Evolutionary conservation across 1,140 invertebrate species (phyloP).

Genomic region (Aphis gossypii): DNA sequence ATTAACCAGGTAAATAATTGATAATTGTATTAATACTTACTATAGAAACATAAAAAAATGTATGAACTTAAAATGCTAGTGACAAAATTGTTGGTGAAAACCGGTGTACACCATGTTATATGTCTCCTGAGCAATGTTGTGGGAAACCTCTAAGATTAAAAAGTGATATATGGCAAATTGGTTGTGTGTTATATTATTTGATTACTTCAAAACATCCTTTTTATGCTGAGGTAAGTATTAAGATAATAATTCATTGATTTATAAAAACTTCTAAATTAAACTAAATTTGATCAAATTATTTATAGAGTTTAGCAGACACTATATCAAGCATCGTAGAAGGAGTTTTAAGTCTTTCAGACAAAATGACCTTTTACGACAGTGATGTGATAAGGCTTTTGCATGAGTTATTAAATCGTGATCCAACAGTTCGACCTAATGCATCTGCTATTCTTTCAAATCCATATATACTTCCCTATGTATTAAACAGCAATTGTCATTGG

Average conservation of each 20-base stretch:
- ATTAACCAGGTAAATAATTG: slow-evolving; percentile 60
- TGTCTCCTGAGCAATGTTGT: slow-evolving; percentile 85
- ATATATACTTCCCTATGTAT: slow-evolving; percentile 55
- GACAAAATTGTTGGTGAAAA: slow-evolving; percentile 34
- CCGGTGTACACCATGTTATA: slow-evolving; percentile 83
- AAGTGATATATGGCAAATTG: slow-evolving; percentile 86
- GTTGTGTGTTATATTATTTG: slow-evolving; percentile 83
- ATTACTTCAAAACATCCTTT: slow-evolving; percentile 71
- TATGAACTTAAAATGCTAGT: not conserved
- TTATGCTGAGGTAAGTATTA: slow-evolving; percentile 63
- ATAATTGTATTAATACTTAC: not conserved
- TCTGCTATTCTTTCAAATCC: slow-evolving; percentile 58
- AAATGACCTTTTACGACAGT: slow-evolving; percentile 46
- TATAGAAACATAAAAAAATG: too few species aligned
- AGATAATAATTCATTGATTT: not conserved
- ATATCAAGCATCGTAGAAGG: slow-evolving; percentile 59
- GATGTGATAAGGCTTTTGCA: slow-evolving; percentile 55
- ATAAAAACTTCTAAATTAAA: not conserved
- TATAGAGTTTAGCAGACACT: slow-evolving; percentile 59
- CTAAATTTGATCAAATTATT: not conserved
- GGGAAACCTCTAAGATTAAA: slow-evolving; percentile 77
- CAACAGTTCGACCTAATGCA: slow-evolving; percentile 55
- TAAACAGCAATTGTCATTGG: slow-evolving; percentile 15
- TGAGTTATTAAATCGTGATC: slow-evolving; percentile 58
- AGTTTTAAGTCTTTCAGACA: slow-evolving; percentile 21